A percentile compares a stretch with the other conserved stretches of the same genome.
Conservation (phyloP, 2,888 invertebrate genomes). For the Choristoneura rosaceana region DNA sequence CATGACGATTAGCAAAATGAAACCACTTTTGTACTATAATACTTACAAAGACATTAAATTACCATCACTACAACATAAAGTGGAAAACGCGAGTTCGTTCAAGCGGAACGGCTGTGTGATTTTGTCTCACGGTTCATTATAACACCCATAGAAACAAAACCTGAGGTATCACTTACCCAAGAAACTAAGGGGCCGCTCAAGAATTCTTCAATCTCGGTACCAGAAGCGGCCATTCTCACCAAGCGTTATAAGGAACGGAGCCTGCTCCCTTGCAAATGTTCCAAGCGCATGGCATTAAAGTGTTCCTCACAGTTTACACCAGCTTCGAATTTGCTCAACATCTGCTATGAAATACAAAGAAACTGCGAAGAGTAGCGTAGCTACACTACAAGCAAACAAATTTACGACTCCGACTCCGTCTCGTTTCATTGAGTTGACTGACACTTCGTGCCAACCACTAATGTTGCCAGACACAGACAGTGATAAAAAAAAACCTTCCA, state of each 20-base stretch:
- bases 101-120: constrained; percentile 64
- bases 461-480: constrained; percentile 32
- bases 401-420: constrained; percentile 33
- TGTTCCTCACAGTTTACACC: constrained; percentile 55
- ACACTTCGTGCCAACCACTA: constrained; percentile 29
- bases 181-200: constrained; percentile 93
- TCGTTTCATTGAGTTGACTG: constrained; percentile 42
- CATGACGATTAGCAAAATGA: constrained; percentile 46
- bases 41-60: constrained; percentile 39
- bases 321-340: constrained; percentile 64
- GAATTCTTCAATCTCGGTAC: constrained; percentile 93
- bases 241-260: constrained; percentile 71
- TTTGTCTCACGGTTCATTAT: constrained; percentile 70
- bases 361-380: constrained; percentile 41
- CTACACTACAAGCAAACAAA: constrained; percentile 37
- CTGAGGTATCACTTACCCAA: constrained; percentile 90
- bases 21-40: constrained; percentile 30
- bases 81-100: constrained; percentile 55
- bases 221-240: constrained; percentile 86
- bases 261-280: constrained; percentile 63
- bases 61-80: constrained; percentile 38
- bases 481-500: neutral
- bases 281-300: constrained; percentile 71
- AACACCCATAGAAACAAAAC: constrained; percentile 64
- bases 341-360: constrained; percentile 67